Percentiles rank a stretch among this genome's conserved stretches.
Evolutionary conservation across 2,888 invertebrate species (phyloP).

Genomic region (Drosophila tripunctata): DNA sequence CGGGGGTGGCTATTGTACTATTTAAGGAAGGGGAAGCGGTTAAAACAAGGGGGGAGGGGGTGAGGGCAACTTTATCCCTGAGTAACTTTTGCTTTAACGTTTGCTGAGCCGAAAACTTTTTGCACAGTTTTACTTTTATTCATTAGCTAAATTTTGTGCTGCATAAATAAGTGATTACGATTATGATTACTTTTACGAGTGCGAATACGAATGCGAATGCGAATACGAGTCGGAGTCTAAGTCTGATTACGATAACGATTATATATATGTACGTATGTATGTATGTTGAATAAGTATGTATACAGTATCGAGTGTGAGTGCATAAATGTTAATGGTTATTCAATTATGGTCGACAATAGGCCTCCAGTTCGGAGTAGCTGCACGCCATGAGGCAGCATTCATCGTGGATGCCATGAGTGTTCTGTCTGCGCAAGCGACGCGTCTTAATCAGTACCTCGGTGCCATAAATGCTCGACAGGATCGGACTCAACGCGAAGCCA

Average conservation of each 20-base stretch:
- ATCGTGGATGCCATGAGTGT: constrained; percentile 58
- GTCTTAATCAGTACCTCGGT: constrained; percentile 63
- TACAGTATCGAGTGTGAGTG: not conserved
- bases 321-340: not conserved
- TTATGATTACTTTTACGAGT: constrained; percentile 41
- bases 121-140: constrained; percentile 74
- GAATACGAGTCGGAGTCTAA: constrained; percentile 9
- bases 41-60: not conserved
- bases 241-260: not conserved
- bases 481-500: constrained; percentile 38
- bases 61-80: constrained; percentile 10
- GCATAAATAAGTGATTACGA: constrained; percentile 75
- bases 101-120: constrained; percentile 58
- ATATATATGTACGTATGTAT: not conserved
- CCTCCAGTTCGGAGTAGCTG: constrained; percentile 55
- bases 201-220: constrained; percentile 9
- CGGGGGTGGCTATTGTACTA: not conserved
- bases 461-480: constrained; percentile 61
- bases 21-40: not conserved
- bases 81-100: constrained; percentile 52
- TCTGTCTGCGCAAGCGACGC: constrained; percentile 46
- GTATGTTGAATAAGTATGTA: constrained; percentile 3
- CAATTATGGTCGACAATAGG: constrained; percentile 61
- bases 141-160: constrained; percentile 76
- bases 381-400: constrained; percentile 75